Conservation (phyloP, 2,113 vertebrate species). For the Hemiprocne comata region DNA sequence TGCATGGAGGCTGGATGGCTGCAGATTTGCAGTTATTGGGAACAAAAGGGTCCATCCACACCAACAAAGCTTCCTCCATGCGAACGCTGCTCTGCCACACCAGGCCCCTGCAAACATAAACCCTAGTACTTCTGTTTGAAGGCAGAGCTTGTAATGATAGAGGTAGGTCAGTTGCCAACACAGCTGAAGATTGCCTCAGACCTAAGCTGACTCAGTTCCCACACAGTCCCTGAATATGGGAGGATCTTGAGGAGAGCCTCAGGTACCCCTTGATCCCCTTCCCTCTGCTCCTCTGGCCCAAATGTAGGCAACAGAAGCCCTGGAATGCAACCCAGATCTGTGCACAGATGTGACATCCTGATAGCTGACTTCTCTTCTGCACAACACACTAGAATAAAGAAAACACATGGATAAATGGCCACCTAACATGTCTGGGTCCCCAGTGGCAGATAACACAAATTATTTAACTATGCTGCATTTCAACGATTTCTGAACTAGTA, state of each 20-base stretch:
- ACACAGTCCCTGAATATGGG: not conserved
- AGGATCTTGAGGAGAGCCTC: not conserved
- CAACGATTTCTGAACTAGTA: rapidly evolving
- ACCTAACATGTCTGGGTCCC: not conserved
- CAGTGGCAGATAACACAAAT: not conserved
- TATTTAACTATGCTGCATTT: not conserved
- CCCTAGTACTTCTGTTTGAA: not conserved
- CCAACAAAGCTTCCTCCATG: rapidly evolving
- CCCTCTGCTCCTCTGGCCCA: not conserved
- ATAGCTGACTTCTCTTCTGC: not conserved
- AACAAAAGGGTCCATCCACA: not conserved
- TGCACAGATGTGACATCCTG: not conserved
- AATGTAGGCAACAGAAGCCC: not conserved
- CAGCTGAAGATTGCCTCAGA: not conserved
- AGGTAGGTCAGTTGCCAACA: not conserved
- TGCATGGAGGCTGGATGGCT: not conserved
- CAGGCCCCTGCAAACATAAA: not conserved
- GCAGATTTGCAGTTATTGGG: not conserved
- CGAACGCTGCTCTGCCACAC: rapidly evolving
- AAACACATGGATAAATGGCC: not conserved
- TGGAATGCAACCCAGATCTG: not conserved
- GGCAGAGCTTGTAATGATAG: not conserved
- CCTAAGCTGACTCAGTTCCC: not conserved
- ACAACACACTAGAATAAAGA: rapidly evolving
- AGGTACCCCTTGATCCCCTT: not conserved